These are phyloP conservation scores for Mirza zaza DNA, from an alignment of 2,113 vertebrate species.

Conservation along the genomic window DNA sequence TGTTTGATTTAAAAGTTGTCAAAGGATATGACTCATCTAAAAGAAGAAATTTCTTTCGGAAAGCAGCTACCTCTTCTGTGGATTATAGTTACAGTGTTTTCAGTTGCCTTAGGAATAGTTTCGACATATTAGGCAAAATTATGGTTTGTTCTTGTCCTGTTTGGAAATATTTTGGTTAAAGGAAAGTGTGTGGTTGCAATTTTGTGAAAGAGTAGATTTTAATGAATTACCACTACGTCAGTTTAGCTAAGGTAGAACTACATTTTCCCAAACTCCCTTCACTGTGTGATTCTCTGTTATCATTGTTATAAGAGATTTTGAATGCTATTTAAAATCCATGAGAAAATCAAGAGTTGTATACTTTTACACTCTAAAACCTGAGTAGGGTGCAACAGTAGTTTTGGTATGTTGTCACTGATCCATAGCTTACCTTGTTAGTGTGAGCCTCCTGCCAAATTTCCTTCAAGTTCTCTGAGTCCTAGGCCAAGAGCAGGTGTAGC, in stretches of 20 bases:
- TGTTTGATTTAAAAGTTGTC: background rate
- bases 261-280: background rate
- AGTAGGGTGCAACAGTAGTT: background rate
- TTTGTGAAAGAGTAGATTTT: background rate
- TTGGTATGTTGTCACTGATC: background rate
- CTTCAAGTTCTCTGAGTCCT: background rate
- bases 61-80: background rate
- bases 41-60: background rate
- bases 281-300: background rate
- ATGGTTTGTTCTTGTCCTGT: background rate
- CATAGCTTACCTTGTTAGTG: background rate
- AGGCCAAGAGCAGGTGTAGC: accelerated
- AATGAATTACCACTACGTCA: background rate
- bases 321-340: background rate
- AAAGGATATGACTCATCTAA: background rate
- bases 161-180: background rate
- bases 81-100: background rate
- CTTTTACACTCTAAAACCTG: background rate
- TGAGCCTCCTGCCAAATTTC: background rate
- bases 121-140: background rate
- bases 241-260: background rate
- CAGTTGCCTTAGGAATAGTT: background rate
- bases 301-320: background rate
- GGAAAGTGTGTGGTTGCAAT: background rate
- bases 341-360: background rate